Base-by-base conservation (phyloP, 1,140 invertebrate species). In the Conopomorpha cramerella region DNA sequence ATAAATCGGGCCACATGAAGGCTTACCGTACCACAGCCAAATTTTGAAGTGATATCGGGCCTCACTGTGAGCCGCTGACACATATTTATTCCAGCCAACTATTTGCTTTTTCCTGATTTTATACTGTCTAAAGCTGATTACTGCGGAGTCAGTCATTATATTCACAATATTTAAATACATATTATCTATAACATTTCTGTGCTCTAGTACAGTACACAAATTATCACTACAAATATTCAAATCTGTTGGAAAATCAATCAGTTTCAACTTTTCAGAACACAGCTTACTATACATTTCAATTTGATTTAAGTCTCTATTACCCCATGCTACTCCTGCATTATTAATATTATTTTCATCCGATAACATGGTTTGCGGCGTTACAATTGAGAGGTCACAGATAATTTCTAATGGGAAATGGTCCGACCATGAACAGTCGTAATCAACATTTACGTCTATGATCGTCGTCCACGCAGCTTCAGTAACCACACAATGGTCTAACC, bases 371-470 rank as follows among this genome's bases (percentile, higher is more conserved):
- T 31, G 14, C 14, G 3, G 3, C 16, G 13, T 31, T 10, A 34
- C 2, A 8, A 34, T 3, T 18, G 4, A 8, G 3, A 34, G 10
- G 16, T 34, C 13, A 19, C 31, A 34, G n/a, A 3, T 15, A 18
- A 34, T 23, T 19, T 34, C 3, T 34, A 34, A 23, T 11, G 31
- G 31, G 16, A 34, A 34, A 23, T 34, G 31, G 12, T 34, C 31
- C 2, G 31, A 34, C 31, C 31, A 34, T 7, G 6, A 19, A 7
- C n/a, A 10, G 13, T 34, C 11, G 11, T 34, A 34, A 4, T 10
- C 2, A 8, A 34, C 16, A 2, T 34, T 23, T 8, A 19, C 16
- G 16, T 34, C 12, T 7, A n/a, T 10, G 17, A 34, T n/a, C 8
- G 12, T 34, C 3, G n/a, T 34, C 16, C 16, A 34, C 3, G 11